Base-by-base conservation (phyloP, 2,888 invertebrate species). In the Octodonta nipae region DNA sequence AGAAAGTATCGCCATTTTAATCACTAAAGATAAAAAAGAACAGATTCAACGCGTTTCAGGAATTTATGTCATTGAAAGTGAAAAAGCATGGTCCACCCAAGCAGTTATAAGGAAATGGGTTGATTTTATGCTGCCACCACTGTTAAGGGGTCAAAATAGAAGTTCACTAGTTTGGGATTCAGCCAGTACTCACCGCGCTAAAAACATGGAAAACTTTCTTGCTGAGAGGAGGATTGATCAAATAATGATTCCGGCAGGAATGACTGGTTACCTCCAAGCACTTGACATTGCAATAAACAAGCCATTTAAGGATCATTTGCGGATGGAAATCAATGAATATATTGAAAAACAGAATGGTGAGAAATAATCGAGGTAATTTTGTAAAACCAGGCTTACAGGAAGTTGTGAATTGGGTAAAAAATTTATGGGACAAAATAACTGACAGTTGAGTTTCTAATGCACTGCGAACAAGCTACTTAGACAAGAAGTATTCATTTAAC, bases 1-100 rank as follows among this genome's bases (percentile, higher is more conserved):
- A n/a, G n/a, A 20, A 20, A 20, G 20, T n/a, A 20, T n/a, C 20
- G n/a, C n/a, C n/a, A n/a, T n/a, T n/a, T 12, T 16, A 11, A 33
- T 22, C 13, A 7, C 10, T 28, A 5, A 28, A 28, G 6, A 20
- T 20, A 20, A 7, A 20, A 20, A n/a, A n/a, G n/a, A n/a, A n/a
- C n/a, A n/a, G 20, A n/a, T 20, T 20, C 6, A 20, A 20, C 20
- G 20, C n/a, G 20, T 20, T 20, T 20, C 20, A 20, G 20, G 20
- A n/a, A n/a, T n/a, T 20, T 6, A 20, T 20, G 7, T 20, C n/a
- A 6, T 20, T 20, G 20, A 20, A 6, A 7, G 7, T 7, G 20
- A 20, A 20, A 7, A 20, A 6, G 6, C 7, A 6, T 20, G 20
- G n/a, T 20, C 6, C n/a, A 20, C 20, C 7, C 6, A 20, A 20